Evolutionary conservation across 2,888 invertebrate species (phyloP).

Genomic region (Phyllotreta cruciferae): DNA sequence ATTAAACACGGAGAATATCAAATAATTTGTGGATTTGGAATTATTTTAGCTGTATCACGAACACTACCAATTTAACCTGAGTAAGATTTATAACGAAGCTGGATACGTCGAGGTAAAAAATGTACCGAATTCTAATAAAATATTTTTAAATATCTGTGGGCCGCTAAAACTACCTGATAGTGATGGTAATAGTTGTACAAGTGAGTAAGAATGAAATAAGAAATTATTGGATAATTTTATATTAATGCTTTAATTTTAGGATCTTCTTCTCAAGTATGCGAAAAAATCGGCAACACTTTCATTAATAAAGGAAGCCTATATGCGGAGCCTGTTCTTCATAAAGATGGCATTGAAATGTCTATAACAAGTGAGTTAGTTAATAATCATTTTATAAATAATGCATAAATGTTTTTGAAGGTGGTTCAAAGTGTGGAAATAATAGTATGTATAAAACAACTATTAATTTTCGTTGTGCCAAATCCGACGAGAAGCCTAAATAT

Average conservation of each 20-base stretch:
- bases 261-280: conserved; percentile 45
- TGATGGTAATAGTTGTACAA: conserved; percentile 34
- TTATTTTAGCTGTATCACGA: conserved; percentile 31
- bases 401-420: conserved; percentile 28
- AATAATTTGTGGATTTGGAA: not conserved
- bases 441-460: conserved; percentile 40
- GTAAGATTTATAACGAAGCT: conserved; percentile 27
- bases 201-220: conserved; percentile 26
- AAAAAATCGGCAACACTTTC: conserved; percentile 26
- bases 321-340: conserved; percentile 21
- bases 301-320: conserved; percentile 37
- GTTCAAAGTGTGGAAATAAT: conserved; percentile 34
- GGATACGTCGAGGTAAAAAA: conserved; percentile 23
- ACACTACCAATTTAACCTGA: conserved; percentile 33
- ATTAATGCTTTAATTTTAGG: conserved; percentile 42
- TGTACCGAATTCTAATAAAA: conserved; percentile 29
- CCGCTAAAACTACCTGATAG: conserved; percentile 31
- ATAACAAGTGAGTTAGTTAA: conserved; percentile 31
- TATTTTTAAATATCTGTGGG: conserved; percentile 46
- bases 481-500: conserved; percentile 44
- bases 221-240: too few relatives aligned
- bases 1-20: conserved; percentile 2
- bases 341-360: conserved; percentile 34
- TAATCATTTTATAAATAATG: not conserved
- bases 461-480: conserved; percentile 42